Evolutionary conservation across 1,140 invertebrate genomes (phyloP), one percentile per base, ranked within the genome.

Genomic region (Littorina saxatilis): DNA sequence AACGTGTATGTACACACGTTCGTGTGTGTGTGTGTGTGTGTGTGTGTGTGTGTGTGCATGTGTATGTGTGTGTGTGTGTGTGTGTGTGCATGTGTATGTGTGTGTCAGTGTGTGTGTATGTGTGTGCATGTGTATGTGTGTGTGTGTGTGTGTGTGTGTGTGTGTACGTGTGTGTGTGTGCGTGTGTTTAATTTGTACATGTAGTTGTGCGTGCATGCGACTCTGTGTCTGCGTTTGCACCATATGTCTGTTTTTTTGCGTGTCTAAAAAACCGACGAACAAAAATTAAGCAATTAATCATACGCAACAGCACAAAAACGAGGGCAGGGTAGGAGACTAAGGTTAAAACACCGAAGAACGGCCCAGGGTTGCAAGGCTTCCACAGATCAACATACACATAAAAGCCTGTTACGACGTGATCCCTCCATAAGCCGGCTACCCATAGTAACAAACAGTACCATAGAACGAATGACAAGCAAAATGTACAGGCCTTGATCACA

Each of bases 91-190:
- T 68, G 63, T 23, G 63, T 68, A 32, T 35, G 63, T 68, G 63
- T 23, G 35, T 39, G 63, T 23, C 27, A 13, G 63, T 68, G 63
- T 68, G 63, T 68, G 63, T 68, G 63, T 68, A 32, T 68, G 63
- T 68, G 63, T 68, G 63, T 37, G 63, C 35, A 32, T 68, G 63
- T 68, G 63, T 37, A 15, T 13, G 29, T 23, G 29, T 68, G 29
- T 23, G 29, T 68, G 29, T 37, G 29, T 68, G 13, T 37, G 13
- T 35, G 13, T 68, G 63, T 32, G 63, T 39, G 63, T n/a, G 63
- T 68, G 63, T 37, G 29, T 39, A 9, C 13, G 63, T 37, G 32
- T 37, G 29, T 68, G 63, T 68, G 7, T 32, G 29, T 68, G 13
- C 13, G 63, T 68, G 29, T 37, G 35, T 15, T 9, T 37, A 32